These are phyloP conservation scores for Odobenus rosmarus DNA, from an alignment of 2,113 vertebrate genomes.

Conservation along the genomic window DNA sequence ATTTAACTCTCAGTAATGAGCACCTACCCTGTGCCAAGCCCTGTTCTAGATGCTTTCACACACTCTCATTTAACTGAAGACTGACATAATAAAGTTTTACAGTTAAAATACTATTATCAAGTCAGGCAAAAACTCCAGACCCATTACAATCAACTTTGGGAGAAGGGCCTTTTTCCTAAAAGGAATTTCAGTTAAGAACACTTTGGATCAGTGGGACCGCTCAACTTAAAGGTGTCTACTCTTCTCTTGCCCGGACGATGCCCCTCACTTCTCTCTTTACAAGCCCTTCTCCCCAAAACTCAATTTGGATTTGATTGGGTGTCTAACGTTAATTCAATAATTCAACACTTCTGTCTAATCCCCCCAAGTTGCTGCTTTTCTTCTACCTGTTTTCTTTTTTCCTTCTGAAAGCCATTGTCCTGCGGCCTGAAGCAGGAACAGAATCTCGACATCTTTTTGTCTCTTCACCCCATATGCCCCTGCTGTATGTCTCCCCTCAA, in stretches of 20 bases:
- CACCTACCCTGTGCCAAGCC: not conserved
- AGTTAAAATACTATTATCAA: constrained; percentile 4
- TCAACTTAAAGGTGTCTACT: not conserved
- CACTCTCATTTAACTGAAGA: not conserved
- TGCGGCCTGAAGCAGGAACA: not conserved
- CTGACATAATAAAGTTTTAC: not conserved
- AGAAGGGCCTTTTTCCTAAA: not conserved
- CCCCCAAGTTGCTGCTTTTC: not conserved
- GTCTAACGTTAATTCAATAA: not conserved
- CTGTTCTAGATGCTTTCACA: not conserved
- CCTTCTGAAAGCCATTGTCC: not conserved
- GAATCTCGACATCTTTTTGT: not conserved
- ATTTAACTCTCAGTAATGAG: not conserved
- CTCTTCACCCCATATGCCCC: not conserved
- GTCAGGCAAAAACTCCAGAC: constrained; percentile 5
- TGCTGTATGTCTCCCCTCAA: not conserved
- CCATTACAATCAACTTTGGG: not conserved
- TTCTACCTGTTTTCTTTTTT: not conserved
- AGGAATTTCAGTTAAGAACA: constrained; percentile 5
- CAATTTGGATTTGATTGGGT: not conserved
- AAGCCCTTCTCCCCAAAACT: not conserved
- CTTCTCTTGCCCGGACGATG: not conserved
- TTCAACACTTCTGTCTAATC: not conserved
- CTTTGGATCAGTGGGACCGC: not conserved
- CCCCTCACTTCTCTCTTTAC: not conserved